phyloP scores from a whole-genome alignment of 2,113 vertebrate genomes.

The Lepus timidus region DNA sequence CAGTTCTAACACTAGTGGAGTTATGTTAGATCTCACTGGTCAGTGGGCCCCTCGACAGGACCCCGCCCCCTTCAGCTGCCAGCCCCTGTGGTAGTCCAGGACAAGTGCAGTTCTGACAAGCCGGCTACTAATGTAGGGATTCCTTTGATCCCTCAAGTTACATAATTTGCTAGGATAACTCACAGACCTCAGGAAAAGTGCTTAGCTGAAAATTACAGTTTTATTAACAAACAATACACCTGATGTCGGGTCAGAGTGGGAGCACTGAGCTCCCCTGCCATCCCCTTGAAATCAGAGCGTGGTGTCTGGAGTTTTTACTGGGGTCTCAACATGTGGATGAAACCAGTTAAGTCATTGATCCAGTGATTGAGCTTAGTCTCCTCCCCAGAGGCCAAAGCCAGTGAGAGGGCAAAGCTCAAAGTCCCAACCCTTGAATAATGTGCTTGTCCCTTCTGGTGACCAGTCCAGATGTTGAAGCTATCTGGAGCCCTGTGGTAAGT shows the following conservation, averaged over 20 bases:
- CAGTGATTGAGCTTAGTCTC: not conserved
- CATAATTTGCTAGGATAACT: not conserved
- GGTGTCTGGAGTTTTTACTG: not conserved
- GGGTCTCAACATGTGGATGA: not conserved
- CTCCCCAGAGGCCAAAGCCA: not conserved
- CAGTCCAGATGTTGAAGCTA: not conserved
- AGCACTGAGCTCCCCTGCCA: no score
- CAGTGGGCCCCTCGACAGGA: not conserved
- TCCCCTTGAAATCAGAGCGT: not conserved
- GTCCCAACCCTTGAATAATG: not conserved
- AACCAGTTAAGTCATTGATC: not conserved
- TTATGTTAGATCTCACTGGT: not conserved
- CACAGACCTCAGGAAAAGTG: no score
- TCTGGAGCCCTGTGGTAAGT: not conserved
- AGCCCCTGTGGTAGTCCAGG: not conserved
- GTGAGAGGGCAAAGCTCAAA: not conserved
- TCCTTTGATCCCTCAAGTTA: not conserved
- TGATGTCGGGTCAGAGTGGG: no score
- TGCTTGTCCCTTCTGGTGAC: not conserved
- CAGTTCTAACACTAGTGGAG: not conserved
- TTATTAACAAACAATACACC: not conserved
- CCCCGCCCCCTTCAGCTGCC: not conserved
- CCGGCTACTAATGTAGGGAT: not conserved
- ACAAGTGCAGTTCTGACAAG: not conserved
- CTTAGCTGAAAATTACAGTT: not conserved